Conservation (phyloP, 2,888 invertebrate species). For the Octodonta nipae region DNA sequence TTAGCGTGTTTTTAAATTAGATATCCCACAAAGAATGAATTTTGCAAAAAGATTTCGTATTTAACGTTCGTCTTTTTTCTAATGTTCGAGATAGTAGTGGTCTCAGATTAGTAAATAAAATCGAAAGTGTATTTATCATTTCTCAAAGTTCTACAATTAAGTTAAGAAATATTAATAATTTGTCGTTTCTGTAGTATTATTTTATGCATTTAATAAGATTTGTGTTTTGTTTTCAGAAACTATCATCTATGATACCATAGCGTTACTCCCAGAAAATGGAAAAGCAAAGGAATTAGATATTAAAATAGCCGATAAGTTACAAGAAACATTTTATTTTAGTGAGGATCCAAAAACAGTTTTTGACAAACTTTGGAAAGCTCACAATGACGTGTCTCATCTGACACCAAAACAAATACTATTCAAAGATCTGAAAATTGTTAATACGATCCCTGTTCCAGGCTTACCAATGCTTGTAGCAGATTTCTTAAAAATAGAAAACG, state of each 20-base stretch:
- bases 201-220: neutral
- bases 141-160: no score
- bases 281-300: slow-evolving; percentile 55
- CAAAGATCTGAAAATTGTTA: slow-evolving; percentile 62
- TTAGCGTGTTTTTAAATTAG: no score
- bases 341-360: slow-evolving; percentile 37
- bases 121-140: no score
- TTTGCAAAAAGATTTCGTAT: no score
- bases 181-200: neutral
- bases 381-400: slow-evolving; percentile 52
- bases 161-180: neutral
- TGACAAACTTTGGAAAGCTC: slow-evolving; percentile 45
- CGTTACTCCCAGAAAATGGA: slow-evolving; percentile 53
- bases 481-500: slow-evolving; percentile 39
- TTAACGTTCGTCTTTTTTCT: no score
- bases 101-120: no score
- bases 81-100: no score
- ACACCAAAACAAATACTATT: slow-evolving; percentile 52
- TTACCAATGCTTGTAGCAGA: slow-evolving; percentile 52
- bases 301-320: slow-evolving; percentile 44
- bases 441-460: slow-evolving; percentile 39
- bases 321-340: slow-evolving; percentile 37
- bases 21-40: no score
- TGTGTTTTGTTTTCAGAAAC: slow-evolving; percentile 44
- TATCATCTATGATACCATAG: slow-evolving; percentile 70